A percentile compares a stretch with the other conserved stretches of the same genome.
phyloP scores from a whole-genome alignment of 2,888 invertebrate species.

The Resseliella maxima region DNA sequence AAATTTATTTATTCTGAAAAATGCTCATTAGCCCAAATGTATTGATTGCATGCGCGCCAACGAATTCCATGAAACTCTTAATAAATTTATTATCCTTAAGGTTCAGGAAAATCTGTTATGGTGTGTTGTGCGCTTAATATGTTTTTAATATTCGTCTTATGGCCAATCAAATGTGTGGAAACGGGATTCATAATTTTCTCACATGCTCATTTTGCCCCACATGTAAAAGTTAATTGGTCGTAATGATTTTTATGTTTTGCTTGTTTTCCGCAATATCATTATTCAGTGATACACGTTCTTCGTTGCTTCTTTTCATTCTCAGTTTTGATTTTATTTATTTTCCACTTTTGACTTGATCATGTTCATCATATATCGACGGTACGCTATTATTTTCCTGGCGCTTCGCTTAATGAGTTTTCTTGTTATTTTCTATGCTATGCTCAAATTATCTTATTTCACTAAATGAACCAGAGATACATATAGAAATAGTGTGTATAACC shows the following conservation, averaged over 20 bases:
- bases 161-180: conserved; percentile 53
- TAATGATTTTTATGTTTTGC: conserved; percentile 53
- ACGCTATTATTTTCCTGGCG: conserved; percentile 11
- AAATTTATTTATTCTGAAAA: background rate
- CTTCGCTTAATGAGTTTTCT: conserved; percentile 30
- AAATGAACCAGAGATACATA: background rate
- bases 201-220: conserved; percentile 42
- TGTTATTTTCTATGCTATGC: conserved; percentile 24
- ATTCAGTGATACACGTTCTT: background rate
- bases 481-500: background rate
- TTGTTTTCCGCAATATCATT: conserved; percentile 14
- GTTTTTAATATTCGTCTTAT: conserved; percentile 50
- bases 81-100: conserved; percentile 2
- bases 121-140: background rate
- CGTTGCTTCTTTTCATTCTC: background rate
- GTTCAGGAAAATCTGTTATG: background rate
- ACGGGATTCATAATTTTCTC: conserved; percentile 32
- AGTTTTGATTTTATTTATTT: background rate
- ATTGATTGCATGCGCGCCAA: conserved; percentile 9
- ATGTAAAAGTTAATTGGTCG: conserved; percentile 55
- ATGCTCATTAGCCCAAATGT: conserved; percentile 22
- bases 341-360: background rate
- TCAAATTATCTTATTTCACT: conserved; percentile 26
- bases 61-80: conserved; percentile 30
- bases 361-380: background rate